Percentiles rank a stretch among this genome's conserved stretches.
These are phyloP conservation scores for Odontamblyopus lacepedii DNA, from an alignment of 2,797 vertebrate genomes.

Conservation along the genomic window DNA sequence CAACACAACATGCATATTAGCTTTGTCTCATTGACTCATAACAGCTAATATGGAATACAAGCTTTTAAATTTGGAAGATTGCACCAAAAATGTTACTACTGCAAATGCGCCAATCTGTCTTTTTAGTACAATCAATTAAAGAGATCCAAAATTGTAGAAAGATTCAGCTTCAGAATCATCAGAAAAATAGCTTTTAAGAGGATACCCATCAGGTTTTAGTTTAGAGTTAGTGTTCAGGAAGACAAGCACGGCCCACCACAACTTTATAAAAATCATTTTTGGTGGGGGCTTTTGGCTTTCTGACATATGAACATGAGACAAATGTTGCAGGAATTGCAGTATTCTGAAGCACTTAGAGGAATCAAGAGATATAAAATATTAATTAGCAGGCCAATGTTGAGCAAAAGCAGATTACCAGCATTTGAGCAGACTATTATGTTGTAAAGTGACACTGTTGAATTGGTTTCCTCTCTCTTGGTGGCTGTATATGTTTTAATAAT, in stretches of 20 bases:
- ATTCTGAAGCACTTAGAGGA: constrained; percentile 38
- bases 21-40: constrained; percentile 55
- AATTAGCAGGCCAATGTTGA: constrained; percentile 36
- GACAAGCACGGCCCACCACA: constrained; percentile 7
- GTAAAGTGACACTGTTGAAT: constrained; percentile 6
- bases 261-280: constrained; percentile 12
- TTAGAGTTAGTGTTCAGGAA: background rate
- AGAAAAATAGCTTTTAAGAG: background rate
- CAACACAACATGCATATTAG: constrained; percentile 58
- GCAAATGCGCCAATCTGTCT: background rate
- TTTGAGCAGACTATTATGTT: background rate
- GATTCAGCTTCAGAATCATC: constrained; percentile 15
- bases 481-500: constrained; percentile 29
- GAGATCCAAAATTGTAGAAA: constrained; percentile 12
- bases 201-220: constrained; percentile 8
- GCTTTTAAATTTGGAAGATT: constrained; percentile 33
- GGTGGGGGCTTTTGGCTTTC: constrained; percentile 1
- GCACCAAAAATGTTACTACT: constrained; percentile 10
- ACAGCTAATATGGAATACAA: constrained; percentile 38
- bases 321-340: constrained; percentile 31
- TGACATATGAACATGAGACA: constrained; percentile 23
- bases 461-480: constrained; percentile 9
- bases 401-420: constrained; percentile 22
- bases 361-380: constrained; percentile 42
- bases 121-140: constrained; percentile 13